A percentile compares a stretch with the other conserved stretches of the same genome.
These are phyloP conservation scores for Kryphioiulus occultus DNA, from an alignment of 2,888 invertebrate species.

Conservation along the genomic window DNA sequence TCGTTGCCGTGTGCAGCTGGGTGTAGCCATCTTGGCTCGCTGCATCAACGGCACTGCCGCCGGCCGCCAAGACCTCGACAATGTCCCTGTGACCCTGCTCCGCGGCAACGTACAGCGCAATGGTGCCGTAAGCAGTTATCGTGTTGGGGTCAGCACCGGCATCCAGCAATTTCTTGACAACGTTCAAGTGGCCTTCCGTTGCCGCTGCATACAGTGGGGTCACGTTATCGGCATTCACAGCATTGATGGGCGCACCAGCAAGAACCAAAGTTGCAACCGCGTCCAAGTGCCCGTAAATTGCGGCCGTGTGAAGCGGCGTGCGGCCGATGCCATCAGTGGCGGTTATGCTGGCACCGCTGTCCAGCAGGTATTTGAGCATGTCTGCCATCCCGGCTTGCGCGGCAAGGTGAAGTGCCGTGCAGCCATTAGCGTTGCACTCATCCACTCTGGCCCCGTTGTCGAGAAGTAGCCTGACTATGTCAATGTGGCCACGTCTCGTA, in stretches of 20 bases:
- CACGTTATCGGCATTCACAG: background rate
- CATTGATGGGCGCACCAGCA: background rate
- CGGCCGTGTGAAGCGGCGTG: conserved; percentile 21
- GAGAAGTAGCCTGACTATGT: background rate
- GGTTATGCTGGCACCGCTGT: conserved; percentile 55
- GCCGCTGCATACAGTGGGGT: conserved; percentile 45
- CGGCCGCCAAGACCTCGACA: background rate
- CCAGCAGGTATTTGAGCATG: background rate
- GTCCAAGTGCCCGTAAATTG: background rate
- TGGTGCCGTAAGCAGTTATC: background rate
- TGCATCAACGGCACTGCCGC: background rate
- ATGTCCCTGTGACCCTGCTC: background rate
- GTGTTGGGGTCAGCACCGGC: background rate
- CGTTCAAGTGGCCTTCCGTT: background rate
- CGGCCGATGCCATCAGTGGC: background rate
- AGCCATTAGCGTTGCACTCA: conserved; percentile 54
- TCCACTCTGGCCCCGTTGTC: conserved; percentile 72
- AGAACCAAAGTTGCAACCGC: conserved; percentile 54
- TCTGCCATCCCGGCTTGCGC: background rate
- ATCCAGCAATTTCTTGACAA: background rate
- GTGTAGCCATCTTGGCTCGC: conserved; percentile 7
- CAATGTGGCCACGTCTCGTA: background rate
- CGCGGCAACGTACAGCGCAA: conserved; percentile 67
- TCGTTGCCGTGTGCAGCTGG: conserved; percentile 20
- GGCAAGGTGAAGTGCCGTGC: conserved; percentile 36